Percentiles rank a stretch among this genome's conserved stretches.
Evolutionary conservation across 1,140 invertebrate species (phyloP).

Genomic region (Anadara kagoshimensis): DNA sequence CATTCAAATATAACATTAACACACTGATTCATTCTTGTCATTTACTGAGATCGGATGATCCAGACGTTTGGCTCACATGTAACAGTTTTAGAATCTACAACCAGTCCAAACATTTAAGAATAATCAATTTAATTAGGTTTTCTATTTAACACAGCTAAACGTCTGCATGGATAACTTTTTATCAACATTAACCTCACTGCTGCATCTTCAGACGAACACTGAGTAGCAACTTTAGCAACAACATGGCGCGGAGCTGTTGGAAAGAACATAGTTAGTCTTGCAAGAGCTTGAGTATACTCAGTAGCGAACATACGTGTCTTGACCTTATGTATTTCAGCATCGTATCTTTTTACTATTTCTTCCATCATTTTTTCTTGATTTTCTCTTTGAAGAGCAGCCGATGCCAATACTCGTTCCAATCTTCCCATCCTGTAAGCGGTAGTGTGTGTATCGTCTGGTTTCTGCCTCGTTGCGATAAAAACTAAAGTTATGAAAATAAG

Average conservation of each 20-base stretch:
- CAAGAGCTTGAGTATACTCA: conserved; percentile 17
- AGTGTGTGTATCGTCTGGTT: conserved; percentile 27
- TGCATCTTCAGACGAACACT: conserved; percentile 17
- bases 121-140: too few species aligned
- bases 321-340: conserved; percentile 9
- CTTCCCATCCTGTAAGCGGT: conserved; percentile 29
- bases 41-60: too few species aligned
- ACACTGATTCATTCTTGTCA: too few species aligned
- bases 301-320: neutral
- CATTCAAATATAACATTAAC: too few species aligned
- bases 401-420: conserved; percentile 21
- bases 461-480: conserved; percentile 21
- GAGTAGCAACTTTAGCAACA: neutral
- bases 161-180: conserved; percentile 21
- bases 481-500: conserved; percentile 8
- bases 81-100: too few species aligned
- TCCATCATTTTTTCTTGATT: conserved; percentile 14
- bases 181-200: conserved; percentile 22
- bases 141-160: too few species aligned
- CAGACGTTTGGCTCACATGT: too few species aligned
- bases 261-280: conserved; percentile 27
- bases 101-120: too few species aligned
- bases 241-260: conserved; percentile 16
- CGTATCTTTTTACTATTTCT: conserved; percentile 5
- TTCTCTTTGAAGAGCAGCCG: conserved; percentile 19